Evolutionary conservation across 2,113 vertebrate species (phyloP).

Genomic region (Antechinus flavipes): DNA sequence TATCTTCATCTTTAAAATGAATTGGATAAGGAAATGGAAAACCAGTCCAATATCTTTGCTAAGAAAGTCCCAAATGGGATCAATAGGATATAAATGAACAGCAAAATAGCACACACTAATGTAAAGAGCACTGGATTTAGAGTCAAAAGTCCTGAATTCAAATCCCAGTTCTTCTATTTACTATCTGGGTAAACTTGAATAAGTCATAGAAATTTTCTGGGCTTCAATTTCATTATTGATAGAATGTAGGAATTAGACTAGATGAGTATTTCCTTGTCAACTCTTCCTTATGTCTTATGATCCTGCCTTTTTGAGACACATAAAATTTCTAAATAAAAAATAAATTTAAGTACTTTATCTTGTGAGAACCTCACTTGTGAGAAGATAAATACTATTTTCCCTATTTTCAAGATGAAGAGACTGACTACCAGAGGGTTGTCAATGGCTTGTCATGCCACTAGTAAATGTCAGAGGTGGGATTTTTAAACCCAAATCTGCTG

Average conservation of each 20-base stretch:
- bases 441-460: not conserved
- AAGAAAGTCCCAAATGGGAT: too few species aligned
- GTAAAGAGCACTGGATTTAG: not conserved
- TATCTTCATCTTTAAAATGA: too few species aligned
- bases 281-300: slow-evolving; percentile 5
- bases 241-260: not conserved
- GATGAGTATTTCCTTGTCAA: not conserved
- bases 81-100: too few species aligned
- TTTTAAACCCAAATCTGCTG: not conserved
- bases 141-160: not conserved
- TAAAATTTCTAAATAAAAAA: not conserved
- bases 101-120: not conserved
- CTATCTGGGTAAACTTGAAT: too few species aligned
- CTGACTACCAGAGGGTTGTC: not conserved
- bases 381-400: not conserved
- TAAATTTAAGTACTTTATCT: not conserved
- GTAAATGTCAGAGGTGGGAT: not conserved
- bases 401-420: slow-evolving; percentile 2
- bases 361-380: not conserved
- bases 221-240: not conserved
- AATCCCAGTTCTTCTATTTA: too few species aligned
- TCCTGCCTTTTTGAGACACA: slow-evolving; percentile 10
- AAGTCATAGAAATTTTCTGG: too few species aligned
- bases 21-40: too few species aligned
- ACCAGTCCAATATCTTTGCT: too few species aligned